Evolutionary conservation across 37 sponge, comb jelly and placozoan genomes (phyloP).

Genomic region (Cliona cf. orientalis): DNA sequence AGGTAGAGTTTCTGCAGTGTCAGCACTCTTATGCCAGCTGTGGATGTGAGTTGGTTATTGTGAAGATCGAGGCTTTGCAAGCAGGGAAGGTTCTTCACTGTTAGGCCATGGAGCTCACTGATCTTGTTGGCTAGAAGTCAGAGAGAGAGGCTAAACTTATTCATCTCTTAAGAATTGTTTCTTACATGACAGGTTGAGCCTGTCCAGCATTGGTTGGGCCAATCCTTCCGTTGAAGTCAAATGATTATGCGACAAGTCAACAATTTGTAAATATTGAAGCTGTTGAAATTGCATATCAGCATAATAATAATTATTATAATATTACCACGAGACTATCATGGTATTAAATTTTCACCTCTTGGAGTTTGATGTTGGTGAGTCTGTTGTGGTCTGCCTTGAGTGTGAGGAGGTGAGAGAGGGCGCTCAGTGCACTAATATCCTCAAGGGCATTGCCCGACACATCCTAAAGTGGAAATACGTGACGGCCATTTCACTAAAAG

Average conservation of each 20-base stretch:
- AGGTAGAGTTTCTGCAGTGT: constrained; percentile 84
- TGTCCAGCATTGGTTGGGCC: constrained; percentile 81
- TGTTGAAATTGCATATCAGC: constrained; percentile 9
- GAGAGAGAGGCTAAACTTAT: neutral
- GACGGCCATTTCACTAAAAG: neutral
- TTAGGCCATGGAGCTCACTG: constrained; percentile 67
- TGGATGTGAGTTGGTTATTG: constrained; percentile 73
- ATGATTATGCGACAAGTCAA: constrained; percentile 81
- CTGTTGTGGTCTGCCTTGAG: constrained; percentile 90
- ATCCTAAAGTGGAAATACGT: constrained; percentile 71
- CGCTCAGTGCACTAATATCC: constrained; percentile 75
- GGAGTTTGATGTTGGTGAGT: constrained; percentile 65
- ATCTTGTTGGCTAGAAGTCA: constrained; percentile 76
- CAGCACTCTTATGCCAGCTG: constrained; percentile 66
- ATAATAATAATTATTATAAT: neutral
- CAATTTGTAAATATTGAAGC: constrained; percentile 87
- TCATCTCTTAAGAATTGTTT: neutral
- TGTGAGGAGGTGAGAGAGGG: constrained; percentile 78
- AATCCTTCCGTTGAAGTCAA: constrained; percentile 80
- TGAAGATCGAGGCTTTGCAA: constrained; percentile 80
- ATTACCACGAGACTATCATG: neutral
- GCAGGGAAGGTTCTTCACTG: constrained; percentile 53
- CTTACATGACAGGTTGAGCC: constrained; percentile 84
- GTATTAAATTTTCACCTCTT: constrained; percentile 62
- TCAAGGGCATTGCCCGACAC: constrained; percentile 80